A percentile compares a stretch with the other conserved stretches of the same genome.
Conservation (phyloP, 1,140 invertebrate species). For the Trachelipus rathkii region DNA sequence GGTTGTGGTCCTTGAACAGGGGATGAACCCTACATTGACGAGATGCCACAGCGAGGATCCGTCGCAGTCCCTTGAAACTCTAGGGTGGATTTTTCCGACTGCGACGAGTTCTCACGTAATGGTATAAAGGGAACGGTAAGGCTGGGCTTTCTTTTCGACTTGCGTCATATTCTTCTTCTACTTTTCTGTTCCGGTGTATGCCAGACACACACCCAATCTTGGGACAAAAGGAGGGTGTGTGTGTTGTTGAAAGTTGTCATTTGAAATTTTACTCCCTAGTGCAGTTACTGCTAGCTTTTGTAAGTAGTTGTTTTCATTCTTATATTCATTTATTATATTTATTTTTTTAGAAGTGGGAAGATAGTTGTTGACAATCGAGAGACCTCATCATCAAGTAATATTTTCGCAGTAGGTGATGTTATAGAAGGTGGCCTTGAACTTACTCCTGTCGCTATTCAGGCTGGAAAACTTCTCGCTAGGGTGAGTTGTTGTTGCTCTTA, state of each 20-base stretch:
- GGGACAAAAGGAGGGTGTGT: neutral
- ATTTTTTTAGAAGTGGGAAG: slow-evolving; percentile 52
- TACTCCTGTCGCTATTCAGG: slow-evolving; percentile 95
- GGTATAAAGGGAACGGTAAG: too few relatives aligned
- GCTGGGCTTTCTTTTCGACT: too few relatives aligned
- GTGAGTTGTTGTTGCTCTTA: slow-evolving; percentile 35
- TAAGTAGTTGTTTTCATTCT: neutral
- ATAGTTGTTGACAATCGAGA: slow-evolving; percentile 60
- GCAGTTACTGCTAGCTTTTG: neutral
- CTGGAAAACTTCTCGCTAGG: slow-evolving; percentile 77
- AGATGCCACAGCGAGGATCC: too few relatives aligned
- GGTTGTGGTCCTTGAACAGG: too few relatives aligned
- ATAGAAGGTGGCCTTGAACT: slow-evolving; percentile 82
- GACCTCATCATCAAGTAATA: slow-evolving; percentile 78
- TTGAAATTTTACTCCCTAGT: neutral
- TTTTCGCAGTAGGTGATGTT: slow-evolving; percentile 93
- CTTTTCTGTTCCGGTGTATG: too few relatives aligned
- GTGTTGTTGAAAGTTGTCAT: neutral
- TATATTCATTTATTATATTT: neutral
- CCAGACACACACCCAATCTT: too few relatives aligned
- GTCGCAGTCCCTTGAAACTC: too few relatives aligned
- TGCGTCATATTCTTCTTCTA: too few relatives aligned
- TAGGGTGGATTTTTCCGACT: too few relatives aligned
- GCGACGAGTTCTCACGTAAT: too few relatives aligned
- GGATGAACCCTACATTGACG: too few relatives aligned